Evolutionary conservation across 2,888 invertebrate genomes (phyloP).

Genomic region (Aphrophora alni): DNA sequence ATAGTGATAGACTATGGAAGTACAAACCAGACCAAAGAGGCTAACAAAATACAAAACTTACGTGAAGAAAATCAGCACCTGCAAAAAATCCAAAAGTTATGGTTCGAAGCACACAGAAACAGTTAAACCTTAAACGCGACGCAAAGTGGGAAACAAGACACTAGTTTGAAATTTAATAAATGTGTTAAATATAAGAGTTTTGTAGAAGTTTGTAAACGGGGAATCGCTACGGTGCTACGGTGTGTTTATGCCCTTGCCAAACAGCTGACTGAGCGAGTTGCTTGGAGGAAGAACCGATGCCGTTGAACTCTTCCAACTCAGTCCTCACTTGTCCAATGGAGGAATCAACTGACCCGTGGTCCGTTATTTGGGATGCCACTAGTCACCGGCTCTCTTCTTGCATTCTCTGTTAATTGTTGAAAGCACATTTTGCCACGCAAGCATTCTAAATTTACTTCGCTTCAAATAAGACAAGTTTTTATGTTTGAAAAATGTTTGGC

Average conservation of each 20-base stretch:
- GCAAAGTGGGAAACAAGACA: neutral
- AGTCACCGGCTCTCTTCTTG: conserved; percentile 9
- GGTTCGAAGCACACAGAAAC: neutral
- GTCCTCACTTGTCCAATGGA: conserved; percentile 6
- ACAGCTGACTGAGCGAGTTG: neutral
- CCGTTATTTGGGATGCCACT: conserved; percentile 2
- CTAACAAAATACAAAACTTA: neutral
- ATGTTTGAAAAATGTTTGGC: too few relatives aligned
- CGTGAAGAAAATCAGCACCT: neutral
- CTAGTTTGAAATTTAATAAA: neutral
- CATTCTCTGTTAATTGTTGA: conserved; percentile 2
- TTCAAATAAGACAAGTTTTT: too few relatives aligned
- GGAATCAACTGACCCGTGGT: neutral
- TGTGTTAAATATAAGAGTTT: neutral
- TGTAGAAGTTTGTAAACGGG: neutral
- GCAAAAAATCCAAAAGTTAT: neutral
- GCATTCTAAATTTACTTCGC: neutral
- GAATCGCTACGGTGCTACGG: neutral
- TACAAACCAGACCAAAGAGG: too few relatives aligned
- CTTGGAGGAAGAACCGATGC: neutral
- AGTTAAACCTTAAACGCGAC: neutral
- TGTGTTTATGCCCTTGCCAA: neutral
- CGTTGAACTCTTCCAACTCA: conserved; percentile 2
- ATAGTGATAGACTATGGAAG: too few relatives aligned
- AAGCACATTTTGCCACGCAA: conserved; percentile 2